A percentile compares a stretch with the other conserved stretches of the same genome.
Conservation (phyloP, 2,888 invertebrate species). For the Mimumesa dahlbomi region DNA sequence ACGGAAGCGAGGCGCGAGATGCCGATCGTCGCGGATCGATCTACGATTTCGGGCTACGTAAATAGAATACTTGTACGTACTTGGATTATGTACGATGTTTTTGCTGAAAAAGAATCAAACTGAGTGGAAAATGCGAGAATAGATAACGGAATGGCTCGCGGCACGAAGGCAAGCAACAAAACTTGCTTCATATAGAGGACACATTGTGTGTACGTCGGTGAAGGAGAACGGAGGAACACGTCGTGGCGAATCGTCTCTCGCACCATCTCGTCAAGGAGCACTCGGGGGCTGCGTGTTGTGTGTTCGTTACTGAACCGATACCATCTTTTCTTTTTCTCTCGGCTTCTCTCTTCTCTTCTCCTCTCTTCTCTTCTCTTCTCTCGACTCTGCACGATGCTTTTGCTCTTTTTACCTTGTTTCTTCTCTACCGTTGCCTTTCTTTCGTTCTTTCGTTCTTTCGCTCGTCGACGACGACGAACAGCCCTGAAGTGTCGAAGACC, state of each 20-base stretch:
- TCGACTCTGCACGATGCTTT: conserved; percentile 19
- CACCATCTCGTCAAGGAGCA: conserved; percentile 63
- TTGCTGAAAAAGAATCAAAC: not conserved
- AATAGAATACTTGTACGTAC: not conserved
- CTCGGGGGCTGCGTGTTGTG: conserved; percentile 59
- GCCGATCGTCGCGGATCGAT: conserved; percentile 6
- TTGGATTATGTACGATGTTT: not conserved
- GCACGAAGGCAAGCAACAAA: conserved; percentile 49
- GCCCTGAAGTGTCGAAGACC: conserved; percentile 39
- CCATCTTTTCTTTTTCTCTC: conserved; percentile 56
- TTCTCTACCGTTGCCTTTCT: conserved; percentile 37
- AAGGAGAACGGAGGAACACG: conserved; percentile 49
- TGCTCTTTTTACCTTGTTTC: conserved; percentile 36
- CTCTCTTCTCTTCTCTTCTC: conserved; percentile 11
- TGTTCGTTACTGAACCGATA: conserved; percentile 64
- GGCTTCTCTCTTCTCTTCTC: conserved; percentile 22
- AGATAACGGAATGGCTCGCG: conserved; percentile 1
- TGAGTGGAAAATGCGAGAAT: conserved; percentile 8
- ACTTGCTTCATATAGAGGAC: conserved; percentile 60
- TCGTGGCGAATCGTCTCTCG: conserved; percentile 63
- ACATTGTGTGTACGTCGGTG: conserved; percentile 55
- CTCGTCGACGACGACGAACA: conserved; percentile 31
- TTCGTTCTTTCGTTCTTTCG: no score
- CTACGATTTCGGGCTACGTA: conserved; percentile 9
- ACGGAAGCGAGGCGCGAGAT: no score